phyloP scores from a whole-genome alignment of 2,888 invertebrate species.

The Ernsta delagoae region DNA sequence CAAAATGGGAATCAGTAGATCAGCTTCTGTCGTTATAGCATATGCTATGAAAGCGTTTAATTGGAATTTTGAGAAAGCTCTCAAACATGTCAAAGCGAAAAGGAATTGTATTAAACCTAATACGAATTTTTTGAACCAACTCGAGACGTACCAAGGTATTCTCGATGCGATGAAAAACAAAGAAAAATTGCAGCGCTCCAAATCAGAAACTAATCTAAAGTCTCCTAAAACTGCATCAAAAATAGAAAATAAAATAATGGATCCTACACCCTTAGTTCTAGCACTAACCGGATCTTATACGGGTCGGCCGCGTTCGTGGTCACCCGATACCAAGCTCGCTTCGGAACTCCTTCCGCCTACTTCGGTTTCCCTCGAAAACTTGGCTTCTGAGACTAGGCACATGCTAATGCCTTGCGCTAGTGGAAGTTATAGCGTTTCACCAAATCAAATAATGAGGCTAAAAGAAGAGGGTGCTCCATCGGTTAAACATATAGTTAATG shows the following conservation, averaged over 20 bases:
- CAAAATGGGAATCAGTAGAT: slow-evolving; percentile 99
- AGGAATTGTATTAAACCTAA: slow-evolving; percentile 98
- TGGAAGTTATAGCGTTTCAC: slow-evolving; percentile 95
- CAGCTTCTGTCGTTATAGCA: slow-evolving; percentile 98
- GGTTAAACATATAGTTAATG: slow-evolving; percentile 89
- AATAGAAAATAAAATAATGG: slow-evolving; percentile 81
- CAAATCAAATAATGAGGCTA: slow-evolving; percentile 94
- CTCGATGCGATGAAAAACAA: slow-evolving; percentile 98
- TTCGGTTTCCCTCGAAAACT: slow-evolving; percentile 88
- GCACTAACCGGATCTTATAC: slow-evolving; percentile 75
- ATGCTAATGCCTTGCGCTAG: slow-evolving; percentile 94
- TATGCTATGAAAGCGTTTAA: slow-evolving; percentile 99
- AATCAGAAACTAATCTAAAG: slow-evolving; percentile 96
- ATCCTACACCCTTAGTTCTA: slow-evolving; percentile 86
- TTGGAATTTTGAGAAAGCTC: slow-evolving; percentile 95
- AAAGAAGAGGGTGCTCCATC: slow-evolving; percentile 86
- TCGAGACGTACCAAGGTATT: slow-evolving; percentile 98
- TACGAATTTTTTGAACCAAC: slow-evolving; percentile 95
- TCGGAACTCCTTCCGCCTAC: slow-evolving; percentile 85
- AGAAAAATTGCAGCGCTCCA: slow-evolving; percentile 95
- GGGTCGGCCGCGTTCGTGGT: slow-evolving; percentile 89
- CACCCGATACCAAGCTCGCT: slow-evolving; percentile 88
- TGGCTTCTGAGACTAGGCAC: slow-evolving; percentile 88
- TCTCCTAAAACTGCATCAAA: slow-evolving; percentile 86
- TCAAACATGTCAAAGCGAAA: slow-evolving; percentile 95